These are phyloP conservation scores for Sinotaia quadrata DNA, from an alignment of 2,888 invertebrate species.

Conservation along the genomic window DNA sequence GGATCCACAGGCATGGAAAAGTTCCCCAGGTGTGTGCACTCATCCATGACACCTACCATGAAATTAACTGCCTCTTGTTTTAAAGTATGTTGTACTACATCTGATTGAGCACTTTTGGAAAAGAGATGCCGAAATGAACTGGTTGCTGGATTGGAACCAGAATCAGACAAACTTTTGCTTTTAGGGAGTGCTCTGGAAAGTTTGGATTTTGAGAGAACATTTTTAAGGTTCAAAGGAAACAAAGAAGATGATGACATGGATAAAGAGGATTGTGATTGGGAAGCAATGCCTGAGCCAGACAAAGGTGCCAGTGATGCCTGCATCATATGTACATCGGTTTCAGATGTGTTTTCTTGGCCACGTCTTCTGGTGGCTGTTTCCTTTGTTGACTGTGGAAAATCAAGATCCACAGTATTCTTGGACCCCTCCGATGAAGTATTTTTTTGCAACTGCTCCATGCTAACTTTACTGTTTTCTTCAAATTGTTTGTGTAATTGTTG, in stretches of 20 bases:
- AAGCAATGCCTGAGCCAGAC: not conserved
- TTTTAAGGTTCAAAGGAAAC: slow-evolving; percentile 25
- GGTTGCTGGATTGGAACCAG: not conserved
- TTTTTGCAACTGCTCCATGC: too few species aligned
- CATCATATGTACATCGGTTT: not conserved
- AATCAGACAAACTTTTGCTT: too few species aligned
- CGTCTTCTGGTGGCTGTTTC: too few species aligned
- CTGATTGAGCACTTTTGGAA: slow-evolving; percentile 24
- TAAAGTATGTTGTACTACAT: not conserved
- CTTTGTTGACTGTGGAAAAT: too few species aligned
- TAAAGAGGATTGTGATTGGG: not conserved
- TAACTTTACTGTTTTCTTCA: not conserved
- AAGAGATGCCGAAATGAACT: slow-evolving; percentile 31
- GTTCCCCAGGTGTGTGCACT: slow-evolving; percentile 96
- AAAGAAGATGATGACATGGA: not conserved
- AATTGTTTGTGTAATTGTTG: not conserved
- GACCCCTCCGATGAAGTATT: too few species aligned
- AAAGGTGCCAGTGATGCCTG: slow-evolving; percentile 2
- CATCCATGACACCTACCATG: slow-evolving; percentile 98
- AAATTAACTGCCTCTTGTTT: slow-evolving; percentile 85
- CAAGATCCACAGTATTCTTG: too few species aligned
- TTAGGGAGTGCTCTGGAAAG: slow-evolving; percentile 13
- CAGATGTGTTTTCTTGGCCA: too few species aligned
- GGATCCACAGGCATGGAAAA: slow-evolving; percentile 90
- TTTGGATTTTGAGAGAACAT: slow-evolving; percentile 33